Percentiles rank a stretch among this genome's conserved stretches.
Conservation (phyloP, 2,888 invertebrate species). For the Caenorhabditis virilis region DNA sequence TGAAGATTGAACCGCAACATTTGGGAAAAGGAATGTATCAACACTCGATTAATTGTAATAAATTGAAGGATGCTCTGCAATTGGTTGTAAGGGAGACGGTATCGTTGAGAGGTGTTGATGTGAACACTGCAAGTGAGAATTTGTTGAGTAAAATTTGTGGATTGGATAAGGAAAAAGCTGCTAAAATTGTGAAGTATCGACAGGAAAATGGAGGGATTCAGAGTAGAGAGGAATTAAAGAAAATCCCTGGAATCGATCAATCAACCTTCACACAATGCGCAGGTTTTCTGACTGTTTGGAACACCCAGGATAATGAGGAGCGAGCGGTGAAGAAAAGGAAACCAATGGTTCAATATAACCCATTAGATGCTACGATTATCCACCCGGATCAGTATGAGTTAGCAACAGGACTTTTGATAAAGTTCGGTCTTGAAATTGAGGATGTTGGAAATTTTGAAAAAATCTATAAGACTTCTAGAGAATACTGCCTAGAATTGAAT, state of each 20-base stretch:
- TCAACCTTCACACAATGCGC: slow-evolving; percentile 80
- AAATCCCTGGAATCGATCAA: slow-evolving; percentile 82
- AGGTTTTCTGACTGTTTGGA: slow-evolving; percentile 27
- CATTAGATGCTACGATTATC: slow-evolving; percentile 82
- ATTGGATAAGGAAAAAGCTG: slow-evolving; percentile 79
- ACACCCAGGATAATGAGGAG: slow-evolving; percentile 9
- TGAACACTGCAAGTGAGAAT: slow-evolving; percentile 84
- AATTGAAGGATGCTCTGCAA: slow-evolving; percentile 77
- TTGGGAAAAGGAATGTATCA: slow-evolving; percentile 93
- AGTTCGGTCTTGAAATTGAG: slow-evolving; percentile 1
- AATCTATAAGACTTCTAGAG: too few relatives aligned
- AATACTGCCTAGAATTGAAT: too few relatives aligned
- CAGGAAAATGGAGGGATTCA: slow-evolving; percentile 78
- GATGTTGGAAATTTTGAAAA: background rate
- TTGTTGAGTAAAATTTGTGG: slow-evolving; percentile 82
- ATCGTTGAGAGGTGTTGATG: slow-evolving; percentile 88
- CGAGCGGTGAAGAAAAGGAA: slow-evolving; percentile 16
- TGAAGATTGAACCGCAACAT: slow-evolving; percentile 90
- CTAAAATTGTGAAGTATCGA: slow-evolving; percentile 80
- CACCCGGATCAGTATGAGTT: slow-evolving; percentile 87
- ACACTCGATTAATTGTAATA: slow-evolving; percentile 84
- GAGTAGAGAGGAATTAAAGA: slow-evolving; percentile 78
- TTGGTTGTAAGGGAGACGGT: slow-evolving; percentile 87
- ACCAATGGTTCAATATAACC: slow-evolving; percentile 61
- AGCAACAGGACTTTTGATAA: slow-evolving; percentile 73